These are phyloP conservation scores for Papilio demoleus DNA, from an alignment of 2,888 invertebrate genomes.

Conservation along the genomic window DNA sequence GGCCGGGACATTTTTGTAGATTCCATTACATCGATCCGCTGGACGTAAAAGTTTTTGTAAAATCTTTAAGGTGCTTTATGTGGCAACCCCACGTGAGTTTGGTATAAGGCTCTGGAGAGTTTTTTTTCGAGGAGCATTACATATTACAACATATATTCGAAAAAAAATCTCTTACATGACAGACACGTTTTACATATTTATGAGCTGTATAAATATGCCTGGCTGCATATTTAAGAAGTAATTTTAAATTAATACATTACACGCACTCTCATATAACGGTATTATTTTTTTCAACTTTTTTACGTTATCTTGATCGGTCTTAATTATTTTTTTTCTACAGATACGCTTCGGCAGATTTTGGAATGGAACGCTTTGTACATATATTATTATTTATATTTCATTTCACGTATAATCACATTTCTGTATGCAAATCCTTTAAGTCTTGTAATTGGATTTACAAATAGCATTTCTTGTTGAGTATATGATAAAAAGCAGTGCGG, in stretches of 20 bases:
- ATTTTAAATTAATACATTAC: constrained; percentile 33
- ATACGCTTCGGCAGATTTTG: constrained; percentile 20
- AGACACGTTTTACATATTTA: constrained; percentile 25
- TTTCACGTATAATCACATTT: background rate
- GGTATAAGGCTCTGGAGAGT: too few relatives aligned
- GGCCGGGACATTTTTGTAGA: too few relatives aligned
- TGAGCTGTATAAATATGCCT: constrained; percentile 26
- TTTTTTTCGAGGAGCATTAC: background rate
- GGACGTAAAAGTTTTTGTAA: too few relatives aligned
- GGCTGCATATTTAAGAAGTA: constrained; percentile 32
- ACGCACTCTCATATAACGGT: constrained; percentile 28
- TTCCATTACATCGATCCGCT: too few relatives aligned
- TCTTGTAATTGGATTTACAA: constrained; percentile 1
- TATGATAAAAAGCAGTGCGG: background rate
- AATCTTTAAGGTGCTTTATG: too few relatives aligned
- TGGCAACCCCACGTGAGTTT: too few relatives aligned
- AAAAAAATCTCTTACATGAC: background rate
- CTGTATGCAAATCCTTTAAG: constrained; percentile 10
- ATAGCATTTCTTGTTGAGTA: background rate
- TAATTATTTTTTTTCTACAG: constrained; percentile 30
- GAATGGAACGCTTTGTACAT: constrained; percentile 16
- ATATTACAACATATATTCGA: background rate
- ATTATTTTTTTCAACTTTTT: constrained; percentile 13
- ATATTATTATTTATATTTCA: constrained; percentile 12
- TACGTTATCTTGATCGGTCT: constrained; percentile 32